phyloP scores from a whole-genome alignment of 2,797 vertebrate genomes.

The Gallinago stenura region DNA sequence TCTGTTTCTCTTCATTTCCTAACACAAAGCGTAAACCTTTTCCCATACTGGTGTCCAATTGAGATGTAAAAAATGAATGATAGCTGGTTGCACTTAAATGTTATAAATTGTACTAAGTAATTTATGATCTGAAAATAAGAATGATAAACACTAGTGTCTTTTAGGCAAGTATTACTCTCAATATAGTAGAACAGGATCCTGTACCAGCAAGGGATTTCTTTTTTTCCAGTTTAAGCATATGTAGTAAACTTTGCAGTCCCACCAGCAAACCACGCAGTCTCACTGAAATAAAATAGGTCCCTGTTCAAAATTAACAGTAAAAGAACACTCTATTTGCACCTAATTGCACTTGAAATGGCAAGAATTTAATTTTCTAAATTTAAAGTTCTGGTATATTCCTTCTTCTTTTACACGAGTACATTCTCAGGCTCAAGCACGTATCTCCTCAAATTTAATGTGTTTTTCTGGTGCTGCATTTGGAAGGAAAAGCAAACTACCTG shows the following conservation, averaged over 20 bases:
- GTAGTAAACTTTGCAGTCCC: background rate
- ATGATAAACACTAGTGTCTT: background rate
- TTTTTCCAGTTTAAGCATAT: background rate
- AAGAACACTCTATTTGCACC: background rate
- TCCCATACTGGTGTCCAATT: background rate
- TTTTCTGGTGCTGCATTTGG: background rate
- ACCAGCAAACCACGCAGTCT: background rate
- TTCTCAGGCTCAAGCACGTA: background rate
- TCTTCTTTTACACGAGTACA: background rate
- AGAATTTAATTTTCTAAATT: background rate
- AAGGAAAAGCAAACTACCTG: constrained; percentile 26
- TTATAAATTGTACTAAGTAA: background rate
- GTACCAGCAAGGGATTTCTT: background rate
- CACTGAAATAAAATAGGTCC: background rate
- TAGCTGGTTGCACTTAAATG: background rate
- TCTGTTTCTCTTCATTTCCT: background rate
- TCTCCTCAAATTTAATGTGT: background rate
- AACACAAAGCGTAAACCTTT: background rate
- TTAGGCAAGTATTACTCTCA: background rate
- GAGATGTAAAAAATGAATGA: constrained; percentile 9
- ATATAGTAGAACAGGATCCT: background rate
- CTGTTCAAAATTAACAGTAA: background rate
- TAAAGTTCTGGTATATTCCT: background rate
- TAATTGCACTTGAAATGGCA: background rate
- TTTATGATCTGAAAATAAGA: constrained; percentile 9